Evolutionary conservation across 2,888 invertebrate genomes (phyloP).

Genomic region (Caenorhabditis angaria): DNA sequence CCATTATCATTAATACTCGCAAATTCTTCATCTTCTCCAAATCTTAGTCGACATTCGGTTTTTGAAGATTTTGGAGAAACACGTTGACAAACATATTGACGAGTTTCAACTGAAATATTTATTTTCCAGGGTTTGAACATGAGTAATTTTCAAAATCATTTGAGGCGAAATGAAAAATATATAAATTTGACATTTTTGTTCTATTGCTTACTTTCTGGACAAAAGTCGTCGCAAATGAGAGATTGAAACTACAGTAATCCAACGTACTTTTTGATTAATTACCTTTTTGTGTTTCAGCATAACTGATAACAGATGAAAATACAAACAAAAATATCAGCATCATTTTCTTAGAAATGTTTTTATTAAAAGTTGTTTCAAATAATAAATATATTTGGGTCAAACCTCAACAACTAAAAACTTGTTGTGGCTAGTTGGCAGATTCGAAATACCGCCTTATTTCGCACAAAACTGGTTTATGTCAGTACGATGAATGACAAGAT

Average conservation of each 20-base stretch:
- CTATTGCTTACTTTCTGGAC: no score
- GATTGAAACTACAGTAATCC: background rate
- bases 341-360: background rate
- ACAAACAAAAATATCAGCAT: background rate
- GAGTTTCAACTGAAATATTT: slow-evolving; percentile 37
- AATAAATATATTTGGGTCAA: slow-evolving; percentile 2
- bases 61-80: slow-evolving; percentile 16
- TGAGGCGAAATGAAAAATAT: no score
- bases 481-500: background rate
- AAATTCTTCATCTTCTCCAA: slow-evolving; percentile 26
- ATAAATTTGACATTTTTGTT: no score
- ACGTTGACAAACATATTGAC: slow-evolving; percentile 27
- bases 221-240: no score
- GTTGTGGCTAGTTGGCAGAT: background rate
- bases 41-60: slow-evolving; percentile 30
- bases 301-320: background rate
- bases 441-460: slow-evolving; percentile 3
- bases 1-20: slow-evolving; percentile 39
- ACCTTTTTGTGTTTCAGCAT: background rate
- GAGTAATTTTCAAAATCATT: no score
- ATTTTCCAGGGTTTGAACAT: no score
- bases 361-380: background rate
- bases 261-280: background rate
- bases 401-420: background rate
- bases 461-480: background rate